Conservation (phyloP, 1,140 invertebrate species). For the Drosophila bifasciata region DNA sequence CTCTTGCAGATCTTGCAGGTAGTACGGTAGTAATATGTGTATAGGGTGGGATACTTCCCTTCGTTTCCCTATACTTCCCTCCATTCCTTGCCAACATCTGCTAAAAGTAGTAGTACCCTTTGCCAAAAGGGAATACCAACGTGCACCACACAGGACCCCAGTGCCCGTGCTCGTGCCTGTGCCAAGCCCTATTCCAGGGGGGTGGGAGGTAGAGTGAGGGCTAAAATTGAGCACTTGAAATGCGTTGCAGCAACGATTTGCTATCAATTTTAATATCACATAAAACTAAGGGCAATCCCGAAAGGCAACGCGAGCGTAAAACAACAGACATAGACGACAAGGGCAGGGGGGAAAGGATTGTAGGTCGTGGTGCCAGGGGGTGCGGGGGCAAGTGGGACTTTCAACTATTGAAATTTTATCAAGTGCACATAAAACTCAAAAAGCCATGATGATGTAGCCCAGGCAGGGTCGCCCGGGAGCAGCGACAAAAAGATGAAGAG, state of each 20-base stretch:
- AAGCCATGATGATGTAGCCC: constrained; percentile 76
- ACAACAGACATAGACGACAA: constrained; percentile 36
- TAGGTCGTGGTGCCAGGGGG: neutral
- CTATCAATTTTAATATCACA: constrained; percentile 83
- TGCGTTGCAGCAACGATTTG: constrained; percentile 75
- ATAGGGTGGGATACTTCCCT: too few relatives aligned
- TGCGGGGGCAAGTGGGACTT: constrained; percentile 9
- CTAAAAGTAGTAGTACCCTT: too few relatives aligned
- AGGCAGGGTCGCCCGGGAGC: constrained; percentile 15
- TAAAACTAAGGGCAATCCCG: constrained; percentile 76
- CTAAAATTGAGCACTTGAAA: constrained; percentile 60
- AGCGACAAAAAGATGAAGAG: neutral
- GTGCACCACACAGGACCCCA: too few relatives aligned
- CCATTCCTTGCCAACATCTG: too few relatives aligned
- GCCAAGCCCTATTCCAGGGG: neutral
- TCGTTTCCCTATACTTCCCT: too few relatives aligned
- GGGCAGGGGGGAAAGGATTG: neutral
- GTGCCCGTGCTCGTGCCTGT: neutral
- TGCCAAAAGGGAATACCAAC: too few relatives aligned
- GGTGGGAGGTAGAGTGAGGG: too few relatives aligned
- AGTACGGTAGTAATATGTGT: too few relatives aligned
- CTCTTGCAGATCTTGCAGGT: too few relatives aligned
- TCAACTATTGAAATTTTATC: constrained; percentile 80
- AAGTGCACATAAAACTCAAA: constrained; percentile 81
- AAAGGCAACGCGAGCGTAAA: constrained; percentile 68